Conservation (phyloP, 2,113 vertebrate genomes). For the human region GRCh38 chr18:43862501-43863000, state of each 20-base stretch:
- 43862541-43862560: not conserved
- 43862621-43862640: not conserved
- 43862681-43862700: not conserved
- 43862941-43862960: not conserved
- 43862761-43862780: not conserved
- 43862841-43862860: not conserved
- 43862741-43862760: not conserved
- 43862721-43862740: not conserved
- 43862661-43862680: slow-evolving; percentile 15
- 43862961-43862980: not conserved
- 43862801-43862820: not conserved
- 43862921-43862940: not conserved
- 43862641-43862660: not conserved
- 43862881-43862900: not conserved
- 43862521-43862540: not conserved
- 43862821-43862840: not conserved
- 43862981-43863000: not conserved
- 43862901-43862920: not conserved
- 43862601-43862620: not conserved
- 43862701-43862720: not conserved
- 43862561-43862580: not conserved
- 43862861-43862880: not conserved
- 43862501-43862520: not conserved
- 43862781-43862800: not conserved
- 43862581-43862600: not conserved